phyloP scores from a whole-genome alignment of 2,888 invertebrate species.

The Podabrus alpinus region DNA sequence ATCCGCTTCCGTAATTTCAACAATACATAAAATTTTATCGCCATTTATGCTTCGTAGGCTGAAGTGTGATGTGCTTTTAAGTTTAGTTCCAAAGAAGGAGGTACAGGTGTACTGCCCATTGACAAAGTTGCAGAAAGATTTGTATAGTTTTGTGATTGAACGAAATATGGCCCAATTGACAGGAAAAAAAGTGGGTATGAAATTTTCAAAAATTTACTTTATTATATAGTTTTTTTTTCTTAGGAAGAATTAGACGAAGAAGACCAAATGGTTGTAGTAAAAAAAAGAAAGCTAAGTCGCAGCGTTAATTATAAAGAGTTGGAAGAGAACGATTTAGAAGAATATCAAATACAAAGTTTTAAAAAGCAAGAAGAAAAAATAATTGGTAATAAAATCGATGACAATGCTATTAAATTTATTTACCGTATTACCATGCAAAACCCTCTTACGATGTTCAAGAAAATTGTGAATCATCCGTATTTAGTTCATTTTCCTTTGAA shows the following conservation, averaged over 20 bases:
- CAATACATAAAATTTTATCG: slow-evolving; percentile 65
- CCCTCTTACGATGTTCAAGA: slow-evolving; percentile 59
- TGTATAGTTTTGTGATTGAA: slow-evolving; percentile 62
- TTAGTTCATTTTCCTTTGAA: slow-evolving; percentile 64
- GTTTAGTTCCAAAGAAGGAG: slow-evolving; percentile 70
- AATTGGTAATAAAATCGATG: slow-evolving; percentile 4
- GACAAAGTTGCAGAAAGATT: slow-evolving; percentile 60
- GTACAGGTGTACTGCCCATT: slow-evolving; percentile 67
- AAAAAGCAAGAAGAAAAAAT: neutral
- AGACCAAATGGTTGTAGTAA: no score
- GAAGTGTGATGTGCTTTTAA: slow-evolving; percentile 66
- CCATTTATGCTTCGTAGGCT: slow-evolving; percentile 72
- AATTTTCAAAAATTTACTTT: neutral
- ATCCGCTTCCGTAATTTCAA: slow-evolving; percentile 60
- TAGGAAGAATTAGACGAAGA: neutral
- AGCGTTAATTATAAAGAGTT: neutral
- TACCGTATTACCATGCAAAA: slow-evolving; percentile 49
- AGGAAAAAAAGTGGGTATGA: slow-evolving; percentile 20
- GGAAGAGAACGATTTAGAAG: neutral
- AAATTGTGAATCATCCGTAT: slow-evolving; percentile 71
- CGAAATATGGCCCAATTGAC: slow-evolving; percentile 46
- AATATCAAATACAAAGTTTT: neutral
- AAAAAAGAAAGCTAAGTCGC: neutral
- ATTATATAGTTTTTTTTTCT: neutral
- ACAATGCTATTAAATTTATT: neutral